Conservation (phyloP, 2,113 vertebrate species). For the Taxidea taxus region DNA sequence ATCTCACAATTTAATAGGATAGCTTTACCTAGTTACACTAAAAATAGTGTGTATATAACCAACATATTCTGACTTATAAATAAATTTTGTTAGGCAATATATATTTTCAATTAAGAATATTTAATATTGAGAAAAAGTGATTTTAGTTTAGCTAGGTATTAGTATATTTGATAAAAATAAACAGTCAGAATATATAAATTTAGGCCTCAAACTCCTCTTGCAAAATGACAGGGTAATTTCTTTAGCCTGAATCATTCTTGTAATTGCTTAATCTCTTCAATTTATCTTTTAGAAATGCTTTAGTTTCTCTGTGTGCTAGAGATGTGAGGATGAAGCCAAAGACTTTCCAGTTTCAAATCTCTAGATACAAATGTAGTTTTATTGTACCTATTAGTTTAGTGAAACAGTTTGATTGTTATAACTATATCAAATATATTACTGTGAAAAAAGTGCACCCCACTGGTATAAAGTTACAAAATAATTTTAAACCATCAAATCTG, state of each 20-base stretch:
- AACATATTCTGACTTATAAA: not conserved
- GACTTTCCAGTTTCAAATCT: not conserved
- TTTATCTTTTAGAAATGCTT: not conserved
- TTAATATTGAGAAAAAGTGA: not conserved
- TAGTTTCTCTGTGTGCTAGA: not conserved
- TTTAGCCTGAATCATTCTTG: not conserved
- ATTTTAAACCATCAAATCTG: not conserved
- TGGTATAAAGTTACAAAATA: not conserved
- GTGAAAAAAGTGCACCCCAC: not conserved
- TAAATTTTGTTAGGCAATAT: not conserved
- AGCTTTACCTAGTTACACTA: not conserved
- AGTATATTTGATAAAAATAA: not conserved
- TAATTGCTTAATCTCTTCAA: not conserved
- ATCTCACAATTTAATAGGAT: not conserved
- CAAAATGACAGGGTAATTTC: conserved; percentile 2
- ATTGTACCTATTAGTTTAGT: not conserved
- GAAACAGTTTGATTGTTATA: conserved; percentile 32
- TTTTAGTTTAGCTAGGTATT: not conserved
- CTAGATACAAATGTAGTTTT: conserved; percentile 29
- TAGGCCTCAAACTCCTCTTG: not conserved
- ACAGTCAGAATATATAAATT: not conserved
- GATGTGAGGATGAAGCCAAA: conserved; percentile 1
- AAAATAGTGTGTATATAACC: not conserved
- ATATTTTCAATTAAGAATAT: not conserved
- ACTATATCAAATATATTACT: not conserved